These are phyloP conservation scores for Anser brachyrhynchus DNA, from an alignment of 2,113 vertebrate genomes.

Conservation along the genomic window DNA sequence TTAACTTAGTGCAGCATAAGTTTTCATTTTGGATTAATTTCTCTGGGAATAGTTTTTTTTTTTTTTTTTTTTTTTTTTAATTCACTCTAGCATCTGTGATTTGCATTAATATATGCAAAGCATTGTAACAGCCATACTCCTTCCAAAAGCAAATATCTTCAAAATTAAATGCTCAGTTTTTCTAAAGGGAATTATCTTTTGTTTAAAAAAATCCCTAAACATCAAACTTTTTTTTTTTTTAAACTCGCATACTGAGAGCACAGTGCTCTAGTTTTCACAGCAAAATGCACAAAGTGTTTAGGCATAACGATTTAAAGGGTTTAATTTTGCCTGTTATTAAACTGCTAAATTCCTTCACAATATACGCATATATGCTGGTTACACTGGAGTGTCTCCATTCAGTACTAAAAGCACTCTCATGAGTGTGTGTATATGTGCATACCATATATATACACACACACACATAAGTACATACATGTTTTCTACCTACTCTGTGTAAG, in stretches of 20 bases:
- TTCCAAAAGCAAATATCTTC: background rate
- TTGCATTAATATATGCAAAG: slow-evolving; percentile 36
- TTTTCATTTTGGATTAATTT: slow-evolving; percentile 32
- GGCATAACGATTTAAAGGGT: background rate
- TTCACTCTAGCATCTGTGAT: background rate
- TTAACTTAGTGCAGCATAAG: background rate
- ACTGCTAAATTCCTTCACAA: background rate
- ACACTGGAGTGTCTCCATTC: background rate
- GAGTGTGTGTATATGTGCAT: background rate
- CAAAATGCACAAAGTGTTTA: background rate
- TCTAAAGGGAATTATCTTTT: background rate
- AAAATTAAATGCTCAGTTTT: slow-evolving; percentile 9
- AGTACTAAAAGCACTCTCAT: background rate
- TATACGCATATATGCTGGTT: background rate
- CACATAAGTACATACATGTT: background rate
- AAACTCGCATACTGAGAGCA: background rate
- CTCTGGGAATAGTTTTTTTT: background rate
- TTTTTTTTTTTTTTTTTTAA: background rate
- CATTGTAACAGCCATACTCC: background rate
- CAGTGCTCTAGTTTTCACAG: background rate
- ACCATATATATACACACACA: background rate
- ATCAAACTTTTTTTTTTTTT: background rate
- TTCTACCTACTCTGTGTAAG: background rate
- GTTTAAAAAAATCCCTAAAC: background rate
- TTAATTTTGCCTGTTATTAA: background rate